Percentiles rank a stretch among this genome's conserved stretches.
Conservation (phyloP, 2,797 vertebrate species). For the Oreortyx pictus region DNA sequence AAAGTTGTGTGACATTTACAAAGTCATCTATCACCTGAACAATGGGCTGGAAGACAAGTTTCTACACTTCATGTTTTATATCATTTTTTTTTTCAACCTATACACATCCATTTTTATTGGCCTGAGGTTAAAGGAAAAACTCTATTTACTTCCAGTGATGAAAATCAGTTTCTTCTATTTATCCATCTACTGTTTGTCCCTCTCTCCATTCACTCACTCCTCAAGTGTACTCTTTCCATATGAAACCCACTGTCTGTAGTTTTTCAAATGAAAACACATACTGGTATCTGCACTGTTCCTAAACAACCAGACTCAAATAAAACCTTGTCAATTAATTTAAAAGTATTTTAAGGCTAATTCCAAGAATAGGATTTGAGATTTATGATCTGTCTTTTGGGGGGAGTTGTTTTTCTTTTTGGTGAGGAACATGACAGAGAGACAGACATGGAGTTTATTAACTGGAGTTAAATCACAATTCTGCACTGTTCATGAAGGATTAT, state of each 20-base stretch:
- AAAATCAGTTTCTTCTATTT: background rate
- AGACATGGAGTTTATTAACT: background rate
- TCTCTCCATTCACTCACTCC: background rate
- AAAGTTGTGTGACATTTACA: conserved; percentile 70
- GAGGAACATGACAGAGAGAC: background rate
- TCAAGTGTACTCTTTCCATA: background rate
- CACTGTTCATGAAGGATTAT: background rate
- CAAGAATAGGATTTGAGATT: background rate
- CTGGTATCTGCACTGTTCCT: background rate
- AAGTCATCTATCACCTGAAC: conserved; percentile 53
- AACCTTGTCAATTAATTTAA: background rate
- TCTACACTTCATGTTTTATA: background rate
- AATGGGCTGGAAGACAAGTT: background rate
- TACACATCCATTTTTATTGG: background rate
- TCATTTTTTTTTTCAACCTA: background rate
- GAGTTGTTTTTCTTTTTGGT: background rate
- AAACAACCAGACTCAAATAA: background rate
- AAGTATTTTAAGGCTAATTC: background rate
- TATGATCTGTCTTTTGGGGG: background rate
- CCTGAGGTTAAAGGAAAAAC: background rate
- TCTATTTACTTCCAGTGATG: background rate
- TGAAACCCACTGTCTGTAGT: background rate
- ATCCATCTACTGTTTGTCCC: background rate
- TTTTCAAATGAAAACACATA: background rate
- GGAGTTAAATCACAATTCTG: background rate